A percentile compares a stretch with the other conserved stretches of the same genome.
Conservation (phyloP, 2,113 vertebrate species). For the Thryonomys swinderianus region DNA sequence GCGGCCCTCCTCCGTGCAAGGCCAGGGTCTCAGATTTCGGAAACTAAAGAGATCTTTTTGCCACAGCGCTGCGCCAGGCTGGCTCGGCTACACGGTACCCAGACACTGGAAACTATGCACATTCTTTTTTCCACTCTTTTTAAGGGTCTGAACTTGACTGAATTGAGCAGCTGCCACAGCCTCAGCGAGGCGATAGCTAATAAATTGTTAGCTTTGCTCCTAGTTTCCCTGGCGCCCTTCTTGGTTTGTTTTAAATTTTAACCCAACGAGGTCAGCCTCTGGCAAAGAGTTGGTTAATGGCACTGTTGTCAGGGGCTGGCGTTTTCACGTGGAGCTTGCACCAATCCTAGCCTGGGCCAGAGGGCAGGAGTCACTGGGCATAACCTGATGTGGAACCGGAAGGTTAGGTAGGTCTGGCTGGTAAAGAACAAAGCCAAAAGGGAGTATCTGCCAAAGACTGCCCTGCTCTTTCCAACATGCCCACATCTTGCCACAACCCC, state of each 20-base stretch:
- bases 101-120: conserved; percentile 65
- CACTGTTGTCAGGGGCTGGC: background rate
- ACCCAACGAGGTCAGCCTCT: conserved; percentile 75
- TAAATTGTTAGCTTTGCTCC: conserved; percentile 59
- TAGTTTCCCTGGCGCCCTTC: conserved; percentile 75
- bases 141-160: conserved; percentile 77
- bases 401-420: background rate
- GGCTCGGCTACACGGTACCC: background rate
- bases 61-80: conserved; percentile 28
- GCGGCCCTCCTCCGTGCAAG: conserved; percentile 23
- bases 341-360: background rate
- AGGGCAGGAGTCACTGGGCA: fast-evolving
- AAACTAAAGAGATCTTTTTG: conserved; percentile 60
- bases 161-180: conserved; percentile 77
- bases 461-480: too few species aligned
- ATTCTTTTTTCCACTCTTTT: conserved; percentile 77
- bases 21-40: conserved; percentile 58
- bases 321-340: conserved; percentile 16
- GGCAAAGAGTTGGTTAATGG: conserved; percentile 67
- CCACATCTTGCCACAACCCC: too few species aligned
- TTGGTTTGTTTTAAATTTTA: conserved; percentile 81
- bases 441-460: too few species aligned
- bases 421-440: too few species aligned
- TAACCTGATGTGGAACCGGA: background rate
- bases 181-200: conserved; percentile 11